Conservation (phyloP, 2,797 vertebrate genomes). For the Calcarius lapponicus region DNA sequence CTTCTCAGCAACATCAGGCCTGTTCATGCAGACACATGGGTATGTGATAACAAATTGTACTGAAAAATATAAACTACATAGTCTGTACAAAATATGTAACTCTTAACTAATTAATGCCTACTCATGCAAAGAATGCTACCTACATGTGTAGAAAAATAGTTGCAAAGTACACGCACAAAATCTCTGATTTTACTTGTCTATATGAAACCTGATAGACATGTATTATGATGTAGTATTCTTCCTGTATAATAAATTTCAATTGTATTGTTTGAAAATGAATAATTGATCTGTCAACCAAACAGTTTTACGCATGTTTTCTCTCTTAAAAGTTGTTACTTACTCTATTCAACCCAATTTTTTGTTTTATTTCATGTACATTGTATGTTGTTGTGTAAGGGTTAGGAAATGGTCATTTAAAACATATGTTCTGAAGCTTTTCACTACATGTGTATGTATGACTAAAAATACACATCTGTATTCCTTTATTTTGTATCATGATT, state of each 20-base stretch:
- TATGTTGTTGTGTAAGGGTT: constrained; percentile 53
- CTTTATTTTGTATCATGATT: constrained; percentile 26
- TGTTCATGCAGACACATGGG: constrained; percentile 86
- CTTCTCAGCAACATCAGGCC: constrained; percentile 95
- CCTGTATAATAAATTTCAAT: constrained; percentile 63
- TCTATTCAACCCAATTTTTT: constrained; percentile 37
- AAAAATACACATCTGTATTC: constrained; percentile 24
- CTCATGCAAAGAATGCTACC: constrained; percentile 1
- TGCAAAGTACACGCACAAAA: neutral
- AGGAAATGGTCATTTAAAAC: constrained; percentile 50
- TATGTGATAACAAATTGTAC: constrained; percentile 80
- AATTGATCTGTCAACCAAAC: constrained; percentile 32
- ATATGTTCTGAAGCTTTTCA: constrained; percentile 34
- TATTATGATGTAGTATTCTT: constrained; percentile 11
- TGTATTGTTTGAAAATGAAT: constrained; percentile 59
- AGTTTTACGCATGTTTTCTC: constrained; percentile 59
- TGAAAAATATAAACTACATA: constrained; percentile 57
- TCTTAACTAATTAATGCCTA: constrained; percentile 29
- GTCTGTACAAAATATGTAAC: constrained; percentile 62
- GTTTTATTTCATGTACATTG: constrained; percentile 40
- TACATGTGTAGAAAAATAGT: constrained; percentile 7
- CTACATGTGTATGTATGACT: constrained; percentile 8
- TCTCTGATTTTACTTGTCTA: constrained; percentile 18
- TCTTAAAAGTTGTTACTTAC: constrained; percentile 34
- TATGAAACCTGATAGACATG: constrained; percentile 18